Evolutionary conservation across 2,797 vertebrate genomes (phyloP), one percentile per base, ranked within the genome.

Genomic region (Sciurus carolinensis): DNA sequence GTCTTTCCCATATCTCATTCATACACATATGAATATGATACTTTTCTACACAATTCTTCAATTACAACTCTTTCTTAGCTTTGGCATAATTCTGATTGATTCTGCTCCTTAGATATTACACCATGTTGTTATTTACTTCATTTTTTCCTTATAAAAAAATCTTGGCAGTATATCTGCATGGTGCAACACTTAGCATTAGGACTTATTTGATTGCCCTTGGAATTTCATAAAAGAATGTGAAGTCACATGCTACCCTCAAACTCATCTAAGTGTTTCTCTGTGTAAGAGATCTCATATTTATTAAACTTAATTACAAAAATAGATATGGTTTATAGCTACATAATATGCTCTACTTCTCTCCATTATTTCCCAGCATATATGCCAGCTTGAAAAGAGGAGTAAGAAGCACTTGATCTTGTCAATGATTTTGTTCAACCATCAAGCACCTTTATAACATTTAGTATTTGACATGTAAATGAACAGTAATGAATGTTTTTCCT

Each of bases 151-250:
- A 54, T 80, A 72, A 5, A 81, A 59, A 59, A 59, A 24, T 24
- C 6, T 50, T 30, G 1, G 7, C 0, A 3, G 12, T 2, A 17
- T 36, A 2, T 71, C 47, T 33, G 1, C 13, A 26, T 17, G n/a
- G 2, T 57, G 1, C 22, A 44, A 54, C 17, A 84, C 8, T 57
- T 7, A 28, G 2, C 28, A 30, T 36, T 73, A 14, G 1, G 3
- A n/a, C n/a, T 69, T n/a, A 11, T 11, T 28, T 20, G 0, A 72
- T n/a, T 69, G 18, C 33, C 22, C 0, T 86, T 72, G 9, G 3
- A n/a, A 1, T 8, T 77, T 39, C 0, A n/a, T 50, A 28, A 30
- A n/a, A 62, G 26, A 47, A 22, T 36, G 5, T 36, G 44, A 80
- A 64, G 18, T 39, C 10, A 3, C 13, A 28, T 44, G 44, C 39